phyloP scores from a whole-genome alignment of 1,140 invertebrate genomes.

The Fopius arisanus region DNA sequence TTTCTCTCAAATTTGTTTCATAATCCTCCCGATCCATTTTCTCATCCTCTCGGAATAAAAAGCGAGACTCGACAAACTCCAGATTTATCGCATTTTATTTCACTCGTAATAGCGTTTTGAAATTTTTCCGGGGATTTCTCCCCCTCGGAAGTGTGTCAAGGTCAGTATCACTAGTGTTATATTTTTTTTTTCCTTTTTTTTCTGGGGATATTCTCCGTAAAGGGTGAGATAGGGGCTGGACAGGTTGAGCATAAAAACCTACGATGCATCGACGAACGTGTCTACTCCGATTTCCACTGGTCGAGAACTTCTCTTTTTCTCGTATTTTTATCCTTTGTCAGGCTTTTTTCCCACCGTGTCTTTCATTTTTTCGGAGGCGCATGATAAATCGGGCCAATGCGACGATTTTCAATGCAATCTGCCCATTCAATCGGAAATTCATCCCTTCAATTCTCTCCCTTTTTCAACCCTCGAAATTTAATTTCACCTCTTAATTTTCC shows the following conservation, averaged over 20 bases:
- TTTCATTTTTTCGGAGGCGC: not conserved
- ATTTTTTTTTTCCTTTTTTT: no score
- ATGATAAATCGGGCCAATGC: not conserved
- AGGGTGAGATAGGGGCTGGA: not conserved
- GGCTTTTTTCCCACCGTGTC: not conserved
- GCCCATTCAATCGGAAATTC: not conserved
- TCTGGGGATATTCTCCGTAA: not conserved
- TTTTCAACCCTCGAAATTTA: not conserved
- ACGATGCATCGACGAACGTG: conserved; percentile 30
- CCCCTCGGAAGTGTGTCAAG: not conserved
- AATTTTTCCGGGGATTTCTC: not conserved
- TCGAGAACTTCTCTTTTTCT: not conserved
- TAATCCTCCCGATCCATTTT: not conserved
- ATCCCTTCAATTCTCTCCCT: not conserved
- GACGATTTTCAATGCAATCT: not conserved
- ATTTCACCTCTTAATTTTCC: no score
- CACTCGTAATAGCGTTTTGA: not conserved
- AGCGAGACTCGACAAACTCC: not conserved
- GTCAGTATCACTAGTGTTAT: not conserved
- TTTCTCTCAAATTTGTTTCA: not conserved
- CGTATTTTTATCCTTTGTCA: not conserved
- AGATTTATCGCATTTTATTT: not conserved
- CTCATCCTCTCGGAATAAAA: not conserved
- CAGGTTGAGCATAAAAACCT: conserved; percentile 16
- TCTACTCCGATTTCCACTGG: conserved; percentile 18